A percentile compares a stretch with the other conserved stretches of the same genome.
Evolutionary conservation across 2,888 invertebrate species (phyloP).

Genomic region (Pachliopta kotzebuea): DNA sequence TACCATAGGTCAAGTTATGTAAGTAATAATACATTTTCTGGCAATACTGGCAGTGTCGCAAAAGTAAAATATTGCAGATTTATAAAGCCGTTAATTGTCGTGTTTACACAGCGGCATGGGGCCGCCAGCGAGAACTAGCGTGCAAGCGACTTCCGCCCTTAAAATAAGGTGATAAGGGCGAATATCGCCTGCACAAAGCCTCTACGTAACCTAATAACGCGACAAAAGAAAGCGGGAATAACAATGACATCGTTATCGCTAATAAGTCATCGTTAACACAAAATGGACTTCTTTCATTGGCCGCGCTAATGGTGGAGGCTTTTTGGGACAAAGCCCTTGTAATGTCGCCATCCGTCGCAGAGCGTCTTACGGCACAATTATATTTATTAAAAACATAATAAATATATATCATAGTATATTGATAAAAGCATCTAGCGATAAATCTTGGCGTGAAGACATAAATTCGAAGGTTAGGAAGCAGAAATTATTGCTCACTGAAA

Average conservation of each 20-base stretch:
- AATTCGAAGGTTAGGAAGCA: no score
- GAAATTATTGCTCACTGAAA: no score
- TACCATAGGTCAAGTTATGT: not conserved
- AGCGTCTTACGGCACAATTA: not conserved
- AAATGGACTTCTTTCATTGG: constrained; percentile 59
- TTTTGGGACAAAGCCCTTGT: constrained; percentile 28
- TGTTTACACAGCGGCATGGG: constrained; percentile 22
- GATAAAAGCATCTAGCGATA: no score
- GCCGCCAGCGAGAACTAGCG: constrained; percentile 2
- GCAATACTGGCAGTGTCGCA: constrained; percentile 10
- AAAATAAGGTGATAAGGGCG: constrained; percentile 27
- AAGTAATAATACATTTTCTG: constrained; percentile 1
- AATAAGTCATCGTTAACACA: constrained; percentile 64
- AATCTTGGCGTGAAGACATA: no score
- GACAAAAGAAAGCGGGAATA: constrained; percentile 48
- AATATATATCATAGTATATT: no score
- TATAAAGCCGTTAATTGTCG: constrained; percentile 25
- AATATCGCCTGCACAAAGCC: constrained; percentile 32
- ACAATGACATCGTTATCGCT: constrained; percentile 61
- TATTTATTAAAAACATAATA: not conserved
- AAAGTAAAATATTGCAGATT: constrained; percentile 28
- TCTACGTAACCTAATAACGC: constrained; percentile 37
- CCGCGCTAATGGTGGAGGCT: constrained; percentile 45
- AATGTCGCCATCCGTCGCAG: not conserved
- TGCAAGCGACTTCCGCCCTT: constrained; percentile 19